Evolutionary conservation across 2,797 vertebrate genomes (phyloP), one percentile per base, ranked within the genome.

Genomic region (Pseudochirops cupreus): DNA sequence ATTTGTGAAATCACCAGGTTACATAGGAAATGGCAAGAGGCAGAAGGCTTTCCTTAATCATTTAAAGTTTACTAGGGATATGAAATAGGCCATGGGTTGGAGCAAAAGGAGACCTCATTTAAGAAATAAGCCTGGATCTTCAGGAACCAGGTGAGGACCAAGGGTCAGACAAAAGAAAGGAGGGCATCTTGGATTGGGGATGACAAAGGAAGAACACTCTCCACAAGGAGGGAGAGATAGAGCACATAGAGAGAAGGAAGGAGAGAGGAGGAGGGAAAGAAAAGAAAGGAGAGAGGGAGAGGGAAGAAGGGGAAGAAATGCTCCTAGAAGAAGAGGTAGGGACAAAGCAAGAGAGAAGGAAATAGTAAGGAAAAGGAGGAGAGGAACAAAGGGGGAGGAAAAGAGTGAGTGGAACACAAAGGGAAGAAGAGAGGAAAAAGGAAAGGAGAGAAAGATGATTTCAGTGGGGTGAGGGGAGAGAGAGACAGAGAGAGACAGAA

Each of bases 331-430:
- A 59, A 31, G 59, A 31, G 11, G 11, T 28, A 58, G 57, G 57
- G 7, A 58, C 57, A 58, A 21, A 58, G 74, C 3, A 14, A 90
- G 46, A 53, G 89, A 29, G 14, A 31, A 31, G 50, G 89, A 53
- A 33, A 50, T 7, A 26, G 46, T 4, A 54, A 89, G 21, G 11
- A 13, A 89, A 33, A 33, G 28, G 31, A 93, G 93, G 94, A 87
- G 96, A 91, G 56, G 87, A 96, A 91, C 93, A 97, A 96, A 98
- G 94, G 93, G 96, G 95, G 91, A 54, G 18, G 92, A 90, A 96
- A 91, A 26, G 62, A 94, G 92, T 54, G 57, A 6, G 6, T 33
- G 59, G 59, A 62, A 62, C 12, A 62, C 3, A 14, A 33, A 62
- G 94, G 74, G 96, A 91, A 57, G 91, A 96, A 91, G 93, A 97